Conservation (phyloP, 2,797 vertebrate genomes). For the Allobates femoralis region DNA sequence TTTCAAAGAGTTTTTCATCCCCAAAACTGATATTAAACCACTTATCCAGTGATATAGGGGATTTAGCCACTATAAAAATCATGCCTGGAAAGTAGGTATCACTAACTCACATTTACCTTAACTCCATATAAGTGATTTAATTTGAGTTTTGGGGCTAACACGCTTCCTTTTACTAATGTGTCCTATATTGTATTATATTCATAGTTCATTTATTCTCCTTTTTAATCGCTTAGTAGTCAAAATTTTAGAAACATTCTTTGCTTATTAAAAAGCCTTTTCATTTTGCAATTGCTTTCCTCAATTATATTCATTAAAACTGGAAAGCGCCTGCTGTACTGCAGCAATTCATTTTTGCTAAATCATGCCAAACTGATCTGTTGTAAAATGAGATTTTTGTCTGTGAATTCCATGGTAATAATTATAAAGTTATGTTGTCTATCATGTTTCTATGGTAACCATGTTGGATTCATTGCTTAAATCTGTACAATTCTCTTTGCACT, state of each 20-base stretch:
- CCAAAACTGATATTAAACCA: too few species aligned
- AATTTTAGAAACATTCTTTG: background rate
- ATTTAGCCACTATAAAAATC: too few species aligned
- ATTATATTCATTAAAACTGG: background rate
- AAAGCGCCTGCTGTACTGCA: background rate
- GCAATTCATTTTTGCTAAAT: conserved; percentile 20
- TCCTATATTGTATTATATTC: too few species aligned
- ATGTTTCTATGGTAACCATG: conserved; percentile 77
- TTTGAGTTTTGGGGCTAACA: too few species aligned
- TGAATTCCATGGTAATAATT: conserved; percentile 69
- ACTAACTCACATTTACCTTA: too few species aligned
- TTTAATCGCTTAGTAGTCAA: background rate
- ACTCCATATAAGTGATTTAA: too few species aligned
- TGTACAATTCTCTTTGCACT: conserved; percentile 64
- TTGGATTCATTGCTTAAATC: conserved; percentile 69
- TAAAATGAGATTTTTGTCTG: conserved; percentile 52
- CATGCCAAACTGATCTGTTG: background rate
- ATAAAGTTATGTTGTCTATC: conserved; percentile 72
- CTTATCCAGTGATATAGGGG: too few species aligned
- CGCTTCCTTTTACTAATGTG: too few species aligned
- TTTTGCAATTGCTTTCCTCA: background rate
- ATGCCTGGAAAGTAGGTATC: too few species aligned
- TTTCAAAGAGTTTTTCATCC: too few species aligned
- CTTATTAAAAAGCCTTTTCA: background rate
- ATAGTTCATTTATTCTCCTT: background rate